Evolutionary conservation across 2,797 vertebrate species (phyloP), one percentile per base, ranked within the genome.

Genomic region (Sebastes cheni): DNA sequence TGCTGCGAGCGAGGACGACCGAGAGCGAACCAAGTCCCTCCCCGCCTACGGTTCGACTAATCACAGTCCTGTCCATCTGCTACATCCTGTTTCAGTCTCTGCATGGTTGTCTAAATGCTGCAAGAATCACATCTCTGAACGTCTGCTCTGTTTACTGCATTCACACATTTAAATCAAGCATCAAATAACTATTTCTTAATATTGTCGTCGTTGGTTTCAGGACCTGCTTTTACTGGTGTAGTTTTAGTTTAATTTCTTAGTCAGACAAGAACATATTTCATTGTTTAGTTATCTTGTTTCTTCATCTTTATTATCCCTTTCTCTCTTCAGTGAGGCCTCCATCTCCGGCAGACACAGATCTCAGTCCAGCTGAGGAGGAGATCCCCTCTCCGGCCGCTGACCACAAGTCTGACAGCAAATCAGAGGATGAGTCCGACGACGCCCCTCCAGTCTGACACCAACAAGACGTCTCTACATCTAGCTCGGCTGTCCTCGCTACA

Each of bases 11-110:
- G 88, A 90, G 69, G 91, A 93, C 36, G 94, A 95, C 73, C 86
- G 88, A 70, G 95, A 95, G 89, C 94, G 95, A 91, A 87, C 95
- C 89, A 95, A 95, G 92, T 97, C 97, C 81, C 95, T 97, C 86
- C 95, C 96, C 42, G 65, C 88, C 82, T 84, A 94, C 85, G 96
- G 96, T 97, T 83, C 85, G 96, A 92, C 89, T 59, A 65, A 93
- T 89, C 81, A 36, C 59, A 73, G 71, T 20, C 54, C 34, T 20
- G 50, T 55, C 50, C 4, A 4, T 5, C 29, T 22, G 5, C 3
- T 2, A 18, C 23, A 9, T 11, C 8, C n/a, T 2, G 34, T 54
- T 34, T 69, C 5, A 42, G 0, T 29, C 2, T 54, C 46, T 66
- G 64, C 16, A 7, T 13, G n/a, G 30, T 36, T 12, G 12, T 16